Base-by-base conservation (phyloP, 2,113 vertebrate genomes). In the Spea bombifrons region DNA sequence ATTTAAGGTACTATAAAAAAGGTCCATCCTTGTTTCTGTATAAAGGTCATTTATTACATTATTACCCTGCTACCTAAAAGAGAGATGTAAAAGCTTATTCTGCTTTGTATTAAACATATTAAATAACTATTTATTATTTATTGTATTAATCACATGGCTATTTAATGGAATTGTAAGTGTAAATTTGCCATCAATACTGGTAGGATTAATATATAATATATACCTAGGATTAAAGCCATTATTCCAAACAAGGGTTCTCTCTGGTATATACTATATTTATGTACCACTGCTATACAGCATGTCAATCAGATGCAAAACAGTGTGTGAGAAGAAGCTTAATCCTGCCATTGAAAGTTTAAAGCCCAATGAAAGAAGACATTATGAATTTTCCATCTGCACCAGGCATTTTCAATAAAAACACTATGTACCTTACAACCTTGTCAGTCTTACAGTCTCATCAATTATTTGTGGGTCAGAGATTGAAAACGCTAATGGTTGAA, bases 361-460 rank as follows among this genome's bases (percentile, higher is more conserved):
- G 86, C 81, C 84, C 81, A 66, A 86, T 83, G 85, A 90, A 84
- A 87, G 82, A 84, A 89, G 80, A 78, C 80, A 88, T 83, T 83
- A 86, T 86, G 85, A 84, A 85, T 85, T 89, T 90, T 91, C 87
- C 44, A 67, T 47, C 87, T 82, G 85, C 85, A 71, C 4, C 64
- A 83, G 88, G 87, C 89, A 90, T 91, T 90, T 91, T 88, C 89
- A 86, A 88, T 86, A 88, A 87, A 90, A 91, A 92, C 90, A 88
- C 88, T 84, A 88, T 88, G 88, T 88, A 90, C 88, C 89, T 88
- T 89, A 87, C 90, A 57, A 84, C 85, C 89, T 90, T 93, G 90
- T 92, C 91, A 92, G 91, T 92, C 91, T 93, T 94, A 94, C 90
- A 92, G 91, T 90, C 92, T 93, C 92, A 94, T 94, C 91, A 94